Conservation (phyloP, 2,797 vertebrate genomes). For the Myotis daubentonii region DNA sequence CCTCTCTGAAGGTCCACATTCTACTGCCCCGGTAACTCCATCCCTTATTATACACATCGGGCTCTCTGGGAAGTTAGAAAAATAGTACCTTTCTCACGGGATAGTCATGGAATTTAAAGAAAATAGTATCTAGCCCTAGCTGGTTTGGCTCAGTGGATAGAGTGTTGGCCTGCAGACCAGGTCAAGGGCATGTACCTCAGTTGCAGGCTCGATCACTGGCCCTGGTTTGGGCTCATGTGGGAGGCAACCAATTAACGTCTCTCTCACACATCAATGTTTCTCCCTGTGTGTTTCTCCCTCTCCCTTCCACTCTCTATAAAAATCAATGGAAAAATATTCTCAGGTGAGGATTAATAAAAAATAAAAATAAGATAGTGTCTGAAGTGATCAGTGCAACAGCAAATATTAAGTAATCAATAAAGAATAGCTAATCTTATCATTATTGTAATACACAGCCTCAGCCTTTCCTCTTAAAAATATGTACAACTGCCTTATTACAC, state of each 20-base stretch:
- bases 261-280: too few relatives aligned
- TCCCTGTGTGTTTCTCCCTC: too few relatives aligned
- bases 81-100: not conserved
- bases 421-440: not conserved
- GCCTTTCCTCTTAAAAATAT: not conserved
- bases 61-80: constrained; percentile 8
- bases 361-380: not conserved
- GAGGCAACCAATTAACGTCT: too few relatives aligned
- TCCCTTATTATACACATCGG: not conserved
- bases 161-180: too few relatives aligned
- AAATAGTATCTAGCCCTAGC: not conserved
- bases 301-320: too few relatives aligned
- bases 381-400: not conserved
- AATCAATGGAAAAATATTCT: too few relatives aligned
- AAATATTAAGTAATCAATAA: not conserved
- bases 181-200: too few relatives aligned
- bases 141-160: too few relatives aligned
- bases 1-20: not conserved
- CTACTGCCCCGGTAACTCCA: not conserved
- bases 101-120: not conserved
- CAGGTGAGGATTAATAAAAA: too few relatives aligned
- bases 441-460: not conserved
- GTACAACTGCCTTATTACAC: not conserved
- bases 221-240: too few relatives aligned
- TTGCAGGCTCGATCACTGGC: too few relatives aligned